Base-by-base conservation (phyloP, 2,797 vertebrate species). In the Sebastes variabilis region DNA sequence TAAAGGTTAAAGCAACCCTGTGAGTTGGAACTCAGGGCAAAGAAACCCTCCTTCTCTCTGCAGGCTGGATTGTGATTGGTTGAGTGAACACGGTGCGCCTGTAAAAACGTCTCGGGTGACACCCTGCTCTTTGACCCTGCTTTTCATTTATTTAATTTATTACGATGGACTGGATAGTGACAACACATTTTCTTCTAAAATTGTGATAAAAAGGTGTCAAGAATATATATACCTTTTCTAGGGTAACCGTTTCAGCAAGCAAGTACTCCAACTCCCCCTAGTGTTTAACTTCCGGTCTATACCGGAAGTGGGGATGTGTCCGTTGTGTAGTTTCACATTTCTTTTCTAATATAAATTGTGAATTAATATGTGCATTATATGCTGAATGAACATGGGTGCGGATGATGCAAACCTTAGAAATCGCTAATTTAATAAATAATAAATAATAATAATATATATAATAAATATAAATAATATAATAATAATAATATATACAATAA, bases 31-130 rank as follows among this genome's bases (percentile, higher is more conserved):
- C 7, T 30, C 61, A 36, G 91, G 83, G 87, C 3, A 22, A 4
- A 66, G 9, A 1, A 0, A 0, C 2, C 2, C 0, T 0, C 0
- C 0, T 0, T 1, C 0, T 0, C 0, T 10, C 1, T 9, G 1
- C 11, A 49, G 3, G 11, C 66, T 55, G 1, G 13, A 52, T 2
- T 77, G 1, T 89, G 81, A 93, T 94, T 91, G 90, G 91, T 52
- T 75, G 62, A 70, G 0, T 2, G 6, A 30, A 67, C n/a, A 42
- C 4, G 0, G 81, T 88, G 70, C 66, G 34, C 20, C 42, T 7
- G 27, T 54, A 20, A 85, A 79, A 77, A 6, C 1, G 25, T 49
- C 64, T 52, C 80, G 77, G 72, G 58, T 76, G 42, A 79, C 0
- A 72, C 14, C 8, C 11, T 10, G 46, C 7, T 49, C 46, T 49